Percentiles rank a stretch among this genome's conserved stretches.
Evolutionary conservation across 2,113 vertebrate genomes (phyloP).

Genomic region (Mesitornis unicolor): DNA sequence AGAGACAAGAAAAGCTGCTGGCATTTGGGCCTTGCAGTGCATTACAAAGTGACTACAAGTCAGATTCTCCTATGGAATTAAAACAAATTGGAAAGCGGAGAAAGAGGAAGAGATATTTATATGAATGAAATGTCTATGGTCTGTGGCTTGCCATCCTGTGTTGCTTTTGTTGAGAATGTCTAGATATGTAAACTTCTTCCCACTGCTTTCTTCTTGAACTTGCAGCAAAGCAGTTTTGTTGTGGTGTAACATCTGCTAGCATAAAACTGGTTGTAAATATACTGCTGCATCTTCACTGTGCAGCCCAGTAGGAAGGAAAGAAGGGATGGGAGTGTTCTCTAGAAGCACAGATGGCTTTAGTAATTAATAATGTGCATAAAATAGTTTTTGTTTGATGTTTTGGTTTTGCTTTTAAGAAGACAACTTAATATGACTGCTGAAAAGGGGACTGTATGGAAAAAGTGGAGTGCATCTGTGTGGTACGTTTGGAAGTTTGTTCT

Average conservation of each 20-base stretch:
- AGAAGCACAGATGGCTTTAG: background rate
- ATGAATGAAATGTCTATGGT: background rate
- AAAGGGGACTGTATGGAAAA: background rate
- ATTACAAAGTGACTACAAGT: background rate
- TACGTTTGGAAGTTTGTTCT: background rate
- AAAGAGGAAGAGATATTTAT: background rate
- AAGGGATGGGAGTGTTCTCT: background rate
- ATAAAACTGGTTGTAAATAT: background rate
- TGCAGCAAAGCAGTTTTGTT: slow-evolving; percentile 8
- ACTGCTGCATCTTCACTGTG: background rate
- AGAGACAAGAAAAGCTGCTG: slow-evolving; percentile 3
- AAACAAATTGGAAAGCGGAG: background rate
- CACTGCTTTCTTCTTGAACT: slow-evolving; percentile 8
- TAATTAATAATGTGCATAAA: background rate
- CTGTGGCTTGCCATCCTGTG: background rate
- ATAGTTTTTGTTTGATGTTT: background rate
- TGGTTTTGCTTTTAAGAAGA: too few relatives aligned
- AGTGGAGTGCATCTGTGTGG: background rate
- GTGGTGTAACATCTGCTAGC: background rate
- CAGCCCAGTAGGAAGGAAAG: background rate
- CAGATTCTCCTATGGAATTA: background rate
- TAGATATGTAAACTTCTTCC: slow-evolving; percentile 7
- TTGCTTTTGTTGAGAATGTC: background rate
- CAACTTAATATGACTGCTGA: background rate
- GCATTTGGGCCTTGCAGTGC: background rate